These are phyloP conservation scores for Lochmaea capreae DNA, from an alignment of 2,888 invertebrate species.

Conservation along the genomic window DNA sequence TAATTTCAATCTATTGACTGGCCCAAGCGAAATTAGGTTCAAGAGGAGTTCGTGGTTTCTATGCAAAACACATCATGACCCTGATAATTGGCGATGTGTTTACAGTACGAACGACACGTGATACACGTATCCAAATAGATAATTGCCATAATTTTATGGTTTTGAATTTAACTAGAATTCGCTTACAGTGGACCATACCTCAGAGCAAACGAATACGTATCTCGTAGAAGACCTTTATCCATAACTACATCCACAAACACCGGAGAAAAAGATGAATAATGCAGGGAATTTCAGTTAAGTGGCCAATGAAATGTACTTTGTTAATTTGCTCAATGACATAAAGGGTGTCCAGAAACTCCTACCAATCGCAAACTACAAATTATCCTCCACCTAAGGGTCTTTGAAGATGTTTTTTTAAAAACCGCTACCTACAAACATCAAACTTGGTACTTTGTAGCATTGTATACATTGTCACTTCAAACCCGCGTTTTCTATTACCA, in stretches of 20 bases:
- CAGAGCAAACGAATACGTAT: background rate
- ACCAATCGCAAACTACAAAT: too few relatives aligned
- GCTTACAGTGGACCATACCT: background rate
- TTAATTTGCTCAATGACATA: too few relatives aligned
- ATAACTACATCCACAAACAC: background rate
- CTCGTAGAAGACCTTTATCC: background rate
- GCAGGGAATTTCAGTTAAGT: background rate
- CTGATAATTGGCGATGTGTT: constrained; percentile 40
- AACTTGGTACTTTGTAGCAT: too few relatives aligned
- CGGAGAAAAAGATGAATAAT: background rate
- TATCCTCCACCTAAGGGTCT: too few relatives aligned
- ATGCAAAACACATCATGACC: constrained; percentile 8
- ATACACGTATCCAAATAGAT: constrained; percentile 37
- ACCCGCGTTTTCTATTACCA: too few relatives aligned
- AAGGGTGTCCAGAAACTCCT: too few relatives aligned
- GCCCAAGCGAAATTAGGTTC: background rate
- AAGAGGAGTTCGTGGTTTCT: background rate
- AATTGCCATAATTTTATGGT: constrained; percentile 45
- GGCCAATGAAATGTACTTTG: too few relatives aligned
- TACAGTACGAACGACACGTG: constrained; percentile 38
- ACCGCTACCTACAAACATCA: too few relatives aligned
- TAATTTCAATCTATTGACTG: background rate
- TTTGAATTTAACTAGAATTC: constrained; percentile 35
- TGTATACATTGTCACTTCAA: too few relatives aligned
- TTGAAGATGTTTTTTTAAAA: too few relatives aligned